Evolutionary conservation across 2,797 vertebrate genomes (phyloP), one percentile per base, ranked within the genome.

Genomic region (Merluccius polli): DNA sequence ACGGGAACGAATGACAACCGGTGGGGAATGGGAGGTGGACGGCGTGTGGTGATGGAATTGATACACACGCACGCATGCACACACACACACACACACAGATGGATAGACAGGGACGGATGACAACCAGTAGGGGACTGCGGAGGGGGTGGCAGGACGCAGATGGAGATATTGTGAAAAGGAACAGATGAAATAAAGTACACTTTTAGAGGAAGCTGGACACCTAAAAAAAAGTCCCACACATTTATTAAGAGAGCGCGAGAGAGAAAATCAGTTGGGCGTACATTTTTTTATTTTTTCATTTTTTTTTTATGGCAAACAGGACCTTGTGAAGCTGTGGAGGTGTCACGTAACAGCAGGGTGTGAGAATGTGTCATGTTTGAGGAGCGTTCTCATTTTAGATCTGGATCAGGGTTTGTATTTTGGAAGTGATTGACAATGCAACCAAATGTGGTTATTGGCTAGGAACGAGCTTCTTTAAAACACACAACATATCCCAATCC

Each of bases 21-120:
- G 16, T 41, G 16, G 13, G 38, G 38, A 41, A 41, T 41, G 38
- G 38, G 38, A 6, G 11, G 38, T 2, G 38, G 10, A 3, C 4
- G 36, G 38, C 38, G 16, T 15, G 12, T 41, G 13, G 38, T 41
- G 77, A 74, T 18, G 30, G 31, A 16, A 33, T 0, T 18, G 21
- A 35, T 12, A 71, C 35, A 69, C 8, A 69, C 2, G 32, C 8
- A 75, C 12, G 81, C 15, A 74, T 52, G 32, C 75, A 71, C 70
- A 16, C 27, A 44, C 35, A 41, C 38, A 41, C 38, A 41, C 8
- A 35, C 15, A 48, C 44, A 11, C 38, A 13, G 44, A 48, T 4
- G 44, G 44, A 48, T 48, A 21, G 44, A 48, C 44, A 48, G 44
- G 44, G 18, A 48, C 16, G 18, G 18, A 48, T 48, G 44, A 48